Conservation (phyloP, 2,113 vertebrate genomes). For the Suncus etruscus region DNA sequence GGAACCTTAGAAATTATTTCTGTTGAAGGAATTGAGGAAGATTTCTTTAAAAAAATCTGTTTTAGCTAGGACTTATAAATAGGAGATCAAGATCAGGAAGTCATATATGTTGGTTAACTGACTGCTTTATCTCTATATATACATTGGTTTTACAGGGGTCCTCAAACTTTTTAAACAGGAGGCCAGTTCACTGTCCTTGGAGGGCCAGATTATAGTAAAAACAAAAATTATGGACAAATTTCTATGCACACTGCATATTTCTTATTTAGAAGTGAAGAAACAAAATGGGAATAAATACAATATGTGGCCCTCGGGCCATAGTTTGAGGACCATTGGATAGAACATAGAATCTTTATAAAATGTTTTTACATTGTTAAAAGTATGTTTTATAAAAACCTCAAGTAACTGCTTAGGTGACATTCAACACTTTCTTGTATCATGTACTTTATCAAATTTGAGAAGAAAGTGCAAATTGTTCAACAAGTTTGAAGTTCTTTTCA, state of each 20-base stretch:
- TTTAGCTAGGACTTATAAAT: background rate
- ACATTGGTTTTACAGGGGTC: background rate
- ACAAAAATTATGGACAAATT: too few relatives aligned
- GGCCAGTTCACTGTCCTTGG: too few relatives aligned
- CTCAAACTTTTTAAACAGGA: too few relatives aligned
- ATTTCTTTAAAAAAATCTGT: background rate
- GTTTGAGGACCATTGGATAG: too few relatives aligned
- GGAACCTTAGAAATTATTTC: conserved; percentile 12
- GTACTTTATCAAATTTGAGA: too few relatives aligned
- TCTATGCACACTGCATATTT: too few relatives aligned
- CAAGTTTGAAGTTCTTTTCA: too few relatives aligned
- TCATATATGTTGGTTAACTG: background rate
- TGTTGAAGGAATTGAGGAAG: background rate
- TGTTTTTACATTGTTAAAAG: conserved; percentile 11
- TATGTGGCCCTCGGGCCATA: too few relatives aligned
- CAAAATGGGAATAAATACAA: too few relatives aligned
- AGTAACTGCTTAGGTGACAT: background rate
- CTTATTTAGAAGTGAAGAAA: too few relatives aligned
- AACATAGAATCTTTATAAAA: background rate
- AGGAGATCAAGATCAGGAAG: background rate
- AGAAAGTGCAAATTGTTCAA: too few relatives aligned
- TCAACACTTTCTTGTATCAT: background rate
- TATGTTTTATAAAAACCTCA: background rate
- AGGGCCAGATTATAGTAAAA: too few relatives aligned
- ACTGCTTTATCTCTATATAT: background rate